phyloP scores from a whole-genome alignment of 92 coral and sea anemone species.

The Epizoanthus ramosus region DNA sequence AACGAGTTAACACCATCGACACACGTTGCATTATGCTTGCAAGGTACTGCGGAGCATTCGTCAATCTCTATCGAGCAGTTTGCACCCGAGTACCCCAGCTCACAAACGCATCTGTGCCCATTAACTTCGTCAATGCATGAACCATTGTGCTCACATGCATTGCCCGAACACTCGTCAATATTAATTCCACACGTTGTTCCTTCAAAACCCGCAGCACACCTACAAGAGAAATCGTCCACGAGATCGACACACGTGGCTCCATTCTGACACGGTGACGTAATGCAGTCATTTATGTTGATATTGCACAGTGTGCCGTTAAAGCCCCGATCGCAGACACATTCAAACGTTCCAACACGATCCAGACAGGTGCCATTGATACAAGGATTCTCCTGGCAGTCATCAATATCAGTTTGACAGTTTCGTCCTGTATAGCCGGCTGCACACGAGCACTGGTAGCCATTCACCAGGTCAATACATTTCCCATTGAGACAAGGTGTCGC shows the following conservation, averaged over 20 bases:
- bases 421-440: conserved; percentile 67
- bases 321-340: conserved; percentile 72
- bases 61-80: conserved; percentile 80
- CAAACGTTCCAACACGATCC: conserved; percentile 67
- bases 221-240: conserved; percentile 67
- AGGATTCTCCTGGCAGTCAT: conserved; percentile 68
- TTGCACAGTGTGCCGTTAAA: conserved; percentile 68
- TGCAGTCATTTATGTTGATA: conserved; percentile 70
- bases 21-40: conserved; percentile 69
- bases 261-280: conserved; percentile 63
- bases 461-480: conserved; percentile 66
- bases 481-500: conserved; percentile 64
- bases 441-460: conserved; percentile 70
- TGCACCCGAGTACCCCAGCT: conserved; percentile 69
- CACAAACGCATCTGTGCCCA: conserved; percentile 66
- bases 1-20: conserved; percentile 60
- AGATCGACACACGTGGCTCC: conserved; percentile 75
- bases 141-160: conserved; percentile 78
- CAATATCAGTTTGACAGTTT: conserved; percentile 60
- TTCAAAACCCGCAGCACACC: conserved; percentile 73
- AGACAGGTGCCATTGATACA: conserved; percentile 75
- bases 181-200: conserved; percentile 79
- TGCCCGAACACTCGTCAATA: conserved; percentile 69
- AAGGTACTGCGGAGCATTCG: conserved; percentile 65
- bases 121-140: conserved; percentile 69